Percentiles rank a stretch among this genome's conserved stretches.
Evolutionary conservation across 2,797 vertebrate species (phyloP).

Genomic region (Glyptemys insculpta): DNA sequence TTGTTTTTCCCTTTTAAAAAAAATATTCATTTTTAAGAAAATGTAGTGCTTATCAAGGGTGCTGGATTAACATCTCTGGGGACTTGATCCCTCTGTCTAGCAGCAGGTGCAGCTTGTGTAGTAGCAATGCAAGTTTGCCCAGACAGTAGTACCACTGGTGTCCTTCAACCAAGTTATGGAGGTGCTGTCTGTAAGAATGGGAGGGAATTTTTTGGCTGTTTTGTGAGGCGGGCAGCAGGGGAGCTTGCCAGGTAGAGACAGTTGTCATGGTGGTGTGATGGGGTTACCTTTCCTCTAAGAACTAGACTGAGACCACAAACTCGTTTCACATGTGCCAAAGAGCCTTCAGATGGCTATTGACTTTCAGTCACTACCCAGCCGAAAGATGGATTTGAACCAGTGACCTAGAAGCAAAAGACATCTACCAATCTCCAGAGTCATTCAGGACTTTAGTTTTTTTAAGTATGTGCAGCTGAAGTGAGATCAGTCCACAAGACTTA

Average conservation of each 20-base stretch:
- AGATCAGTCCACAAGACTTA: not conserved
- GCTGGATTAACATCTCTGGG: not conserved
- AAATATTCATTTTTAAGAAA: not conserved
- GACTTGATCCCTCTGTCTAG: accelerated
- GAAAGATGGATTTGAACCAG: not conserved
- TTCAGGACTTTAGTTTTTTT: accelerated
- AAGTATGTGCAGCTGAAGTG: not conserved
- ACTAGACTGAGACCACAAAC: not conserved
- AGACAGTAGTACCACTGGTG: not conserved
- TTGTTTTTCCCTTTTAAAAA: not conserved
- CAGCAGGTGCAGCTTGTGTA: not conserved
- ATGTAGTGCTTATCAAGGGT: accelerated
- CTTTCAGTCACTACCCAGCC: not conserved
- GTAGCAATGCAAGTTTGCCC: not conserved
- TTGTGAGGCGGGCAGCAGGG: constrained; percentile 2
- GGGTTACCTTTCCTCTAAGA: constrained; percentile 11
- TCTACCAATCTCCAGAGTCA: not conserved
- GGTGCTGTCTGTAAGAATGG: not conserved
- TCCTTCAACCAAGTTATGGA: not conserved
- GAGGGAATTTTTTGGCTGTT: not conserved
- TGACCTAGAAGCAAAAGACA: not conserved
- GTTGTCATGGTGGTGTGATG: not conserved
- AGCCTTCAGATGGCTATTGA: not conserved
- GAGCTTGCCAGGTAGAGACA: not conserved
- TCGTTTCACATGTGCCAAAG: constrained; percentile 2